Evolutionary conservation across 2,888 invertebrate genomes (phyloP).

Genomic region (Noctua janthina): DNA sequence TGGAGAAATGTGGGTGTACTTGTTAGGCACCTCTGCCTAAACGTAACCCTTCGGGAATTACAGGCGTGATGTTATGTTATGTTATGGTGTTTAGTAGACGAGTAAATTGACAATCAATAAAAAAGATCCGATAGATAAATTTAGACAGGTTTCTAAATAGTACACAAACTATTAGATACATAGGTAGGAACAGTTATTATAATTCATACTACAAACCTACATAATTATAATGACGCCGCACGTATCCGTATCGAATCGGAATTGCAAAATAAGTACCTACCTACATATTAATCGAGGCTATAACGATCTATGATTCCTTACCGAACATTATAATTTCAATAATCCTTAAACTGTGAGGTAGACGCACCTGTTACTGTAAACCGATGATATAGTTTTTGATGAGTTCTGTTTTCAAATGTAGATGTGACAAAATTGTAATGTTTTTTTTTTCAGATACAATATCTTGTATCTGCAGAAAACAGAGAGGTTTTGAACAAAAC

Average conservation of each 20-base stretch:
- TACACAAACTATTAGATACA: slow-evolving; percentile 28
- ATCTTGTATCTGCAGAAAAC: neutral
- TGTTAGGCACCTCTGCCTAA: neutral
- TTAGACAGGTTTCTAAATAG: neutral
- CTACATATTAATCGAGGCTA: slow-evolving; percentile 52
- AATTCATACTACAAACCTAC: slow-evolving; percentile 34
- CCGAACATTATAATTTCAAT: slow-evolving; percentile 61
- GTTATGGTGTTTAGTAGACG: neutral
- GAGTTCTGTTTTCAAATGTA: neutral
- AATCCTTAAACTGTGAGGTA: slow-evolving; percentile 53
- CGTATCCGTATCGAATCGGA: slow-evolving; percentile 50
- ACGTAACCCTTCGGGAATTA: neutral
- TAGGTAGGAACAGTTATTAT: slow-evolving; percentile 29
- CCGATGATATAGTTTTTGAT: neutral
- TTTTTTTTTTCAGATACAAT: neutral
- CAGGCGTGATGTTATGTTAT: neutral
- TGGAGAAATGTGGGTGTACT: neutral
- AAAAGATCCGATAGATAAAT: neutral
- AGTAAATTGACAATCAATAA: neutral
- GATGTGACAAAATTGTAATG: neutral
- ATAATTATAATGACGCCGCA: slow-evolving; percentile 36
- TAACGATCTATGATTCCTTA: slow-evolving; percentile 56
- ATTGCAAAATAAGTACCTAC: slow-evolving; percentile 59
- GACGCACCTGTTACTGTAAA: slow-evolving; percentile 21
- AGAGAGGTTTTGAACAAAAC: neutral